Conservation (phyloP, 1,140 invertebrate species). For the Monochamus saltuarius region DNA sequence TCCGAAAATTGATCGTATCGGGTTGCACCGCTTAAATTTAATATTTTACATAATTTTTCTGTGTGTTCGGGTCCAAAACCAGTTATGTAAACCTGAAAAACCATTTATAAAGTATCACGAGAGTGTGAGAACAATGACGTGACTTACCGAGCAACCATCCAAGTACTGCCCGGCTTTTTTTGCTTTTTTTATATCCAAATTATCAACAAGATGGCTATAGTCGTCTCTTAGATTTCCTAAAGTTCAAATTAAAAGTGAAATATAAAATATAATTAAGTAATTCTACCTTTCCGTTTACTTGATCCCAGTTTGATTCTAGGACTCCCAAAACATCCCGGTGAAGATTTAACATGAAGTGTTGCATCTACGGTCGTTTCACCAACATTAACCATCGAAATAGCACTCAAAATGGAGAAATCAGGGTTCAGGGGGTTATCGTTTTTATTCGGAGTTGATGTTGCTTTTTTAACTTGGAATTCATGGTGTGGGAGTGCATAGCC, state of each 20-base stretch:
- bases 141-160: conserved; percentile 78
- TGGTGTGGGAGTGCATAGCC: conserved; percentile 72
- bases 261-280: not conserved
- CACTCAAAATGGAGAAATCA: conserved; percentile 48
- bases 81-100: conserved; percentile 61
- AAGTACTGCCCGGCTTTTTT: conserved; percentile 76
- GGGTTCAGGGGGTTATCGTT: conserved; percentile 46
- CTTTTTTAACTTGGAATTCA: conserved; percentile 63
- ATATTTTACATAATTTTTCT: conserved; percentile 75
- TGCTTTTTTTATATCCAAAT: conserved; percentile 63
- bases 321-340: too few species aligned
- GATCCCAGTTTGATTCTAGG: not conserved
- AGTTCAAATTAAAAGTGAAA: not conserved
- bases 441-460: conserved; percentile 60
- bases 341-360: not conserved
- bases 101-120: not conserved
- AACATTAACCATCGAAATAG: conserved; percentile 23
- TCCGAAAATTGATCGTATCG: conserved; percentile 74
- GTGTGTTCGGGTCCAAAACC: conserved; percentile 65
- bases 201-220: conserved; percentile 20
- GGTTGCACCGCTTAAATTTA: conserved; percentile 79
- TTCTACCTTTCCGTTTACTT: not conserved
- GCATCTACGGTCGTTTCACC: not conserved
- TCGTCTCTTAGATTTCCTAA: conserved; percentile 1
- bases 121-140: conserved; percentile 12